Percentiles rank a stretch among this genome's conserved stretches.
These are phyloP conservation scores for Callyntrura sp. DNA, from an alignment of 2,888 invertebrate genomes.

Conservation along the genomic window DNA sequence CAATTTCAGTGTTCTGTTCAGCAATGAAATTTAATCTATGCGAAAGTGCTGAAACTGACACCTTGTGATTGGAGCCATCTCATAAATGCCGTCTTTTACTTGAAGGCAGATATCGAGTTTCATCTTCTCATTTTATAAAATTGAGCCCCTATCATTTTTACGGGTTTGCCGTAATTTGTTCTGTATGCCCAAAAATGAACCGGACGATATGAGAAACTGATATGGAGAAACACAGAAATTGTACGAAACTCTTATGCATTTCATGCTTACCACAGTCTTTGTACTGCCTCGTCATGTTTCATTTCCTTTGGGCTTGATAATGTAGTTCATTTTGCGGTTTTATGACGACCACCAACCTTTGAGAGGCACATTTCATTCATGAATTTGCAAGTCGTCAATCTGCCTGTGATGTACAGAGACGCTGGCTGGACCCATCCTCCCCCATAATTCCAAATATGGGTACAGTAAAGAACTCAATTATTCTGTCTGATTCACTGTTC, in stretches of 20 bases:
- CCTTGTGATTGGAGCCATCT: background rate
- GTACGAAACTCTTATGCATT: background rate
- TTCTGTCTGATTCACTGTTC: constrained; percentile 17
- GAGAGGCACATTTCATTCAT: constrained; percentile 29
- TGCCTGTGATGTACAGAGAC: background rate
- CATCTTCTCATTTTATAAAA: background rate
- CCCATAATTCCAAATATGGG: constrained; percentile 68
- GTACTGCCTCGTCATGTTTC: background rate
- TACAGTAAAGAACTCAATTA: constrained; percentile 69
- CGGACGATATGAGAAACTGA: background rate
- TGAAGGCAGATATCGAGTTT: background rate
- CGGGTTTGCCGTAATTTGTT: background rate
- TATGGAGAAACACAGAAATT: background rate
- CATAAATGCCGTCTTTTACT: background rate
- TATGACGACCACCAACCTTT: constrained; percentile 41
- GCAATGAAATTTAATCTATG: too few relatives aligned
- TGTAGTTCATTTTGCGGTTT: constrained; percentile 33
- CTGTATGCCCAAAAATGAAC: too few relatives aligned
- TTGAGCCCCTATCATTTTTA: background rate
- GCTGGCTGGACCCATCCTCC: constrained; percentile 50
- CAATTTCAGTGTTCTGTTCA: too few relatives aligned
- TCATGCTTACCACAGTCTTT: background rate
- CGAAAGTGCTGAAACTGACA: background rate
- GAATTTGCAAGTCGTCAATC: background rate
- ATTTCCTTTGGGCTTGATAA: background rate